Evolutionary conservation across 2,113 vertebrate species (phyloP).

Genomic region (Daboia siamensis): DNA sequence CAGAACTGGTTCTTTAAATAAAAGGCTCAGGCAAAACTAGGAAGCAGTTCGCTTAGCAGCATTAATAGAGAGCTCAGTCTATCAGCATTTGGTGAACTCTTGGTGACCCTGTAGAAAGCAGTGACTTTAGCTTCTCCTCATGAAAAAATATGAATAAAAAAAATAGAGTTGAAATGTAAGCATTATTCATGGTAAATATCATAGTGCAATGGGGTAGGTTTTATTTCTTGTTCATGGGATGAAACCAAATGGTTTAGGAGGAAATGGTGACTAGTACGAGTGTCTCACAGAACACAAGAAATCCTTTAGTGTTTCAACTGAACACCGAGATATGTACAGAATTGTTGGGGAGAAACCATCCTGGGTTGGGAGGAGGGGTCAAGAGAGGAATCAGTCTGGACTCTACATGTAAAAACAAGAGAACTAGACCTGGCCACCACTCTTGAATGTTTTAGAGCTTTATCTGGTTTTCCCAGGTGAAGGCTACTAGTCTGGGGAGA

Average conservation of each 20-base stretch:
- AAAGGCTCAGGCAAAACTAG: slow-evolving; percentile 56
- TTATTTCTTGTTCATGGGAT: not conserved
- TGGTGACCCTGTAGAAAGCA: slow-evolving; percentile 54
- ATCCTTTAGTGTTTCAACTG: not conserved
- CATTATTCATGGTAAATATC: slow-evolving; percentile 50
- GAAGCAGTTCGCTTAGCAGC: slow-evolving; percentile 58
- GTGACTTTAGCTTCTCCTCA: slow-evolving; percentile 58
- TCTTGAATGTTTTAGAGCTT: too few species aligned
- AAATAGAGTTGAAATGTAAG: slow-evolving; percentile 56
- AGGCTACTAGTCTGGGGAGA: too few species aligned
- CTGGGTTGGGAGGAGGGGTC: not conserved
- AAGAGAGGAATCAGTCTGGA: not conserved
- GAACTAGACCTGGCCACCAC: not conserved
- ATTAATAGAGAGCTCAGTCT: slow-evolving; percentile 62
- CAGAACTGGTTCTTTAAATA: slow-evolving; percentile 62
- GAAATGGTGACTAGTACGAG: not conserved
- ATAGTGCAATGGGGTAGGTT: not conserved
- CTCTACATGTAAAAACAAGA: not conserved
- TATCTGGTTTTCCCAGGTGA: too few species aligned
- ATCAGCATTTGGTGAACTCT: slow-evolving; percentile 67
- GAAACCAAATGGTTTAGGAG: not conserved
- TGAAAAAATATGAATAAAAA: slow-evolving; percentile 63
- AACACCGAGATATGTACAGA: not conserved
- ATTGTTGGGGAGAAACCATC: not conserved
- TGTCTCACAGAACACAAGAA: not conserved